Conservation (phyloP, 2,113 vertebrate species). For the Cephalopholis sonnerati region DNA sequence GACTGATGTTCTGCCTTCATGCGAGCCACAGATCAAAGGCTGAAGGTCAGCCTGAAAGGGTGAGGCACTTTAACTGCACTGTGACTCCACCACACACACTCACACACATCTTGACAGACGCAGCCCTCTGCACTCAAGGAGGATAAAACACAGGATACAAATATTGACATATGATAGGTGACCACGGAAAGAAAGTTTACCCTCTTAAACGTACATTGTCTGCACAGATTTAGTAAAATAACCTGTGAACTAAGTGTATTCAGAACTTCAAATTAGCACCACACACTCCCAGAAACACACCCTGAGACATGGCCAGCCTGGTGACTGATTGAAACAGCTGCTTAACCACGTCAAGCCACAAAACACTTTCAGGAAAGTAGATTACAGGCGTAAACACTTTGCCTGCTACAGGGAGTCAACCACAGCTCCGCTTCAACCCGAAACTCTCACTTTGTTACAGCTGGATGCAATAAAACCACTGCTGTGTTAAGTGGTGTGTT, state of each 20-base stretch:
- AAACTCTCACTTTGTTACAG: conserved; percentile 48
- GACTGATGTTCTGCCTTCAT: conserved; percentile 56
- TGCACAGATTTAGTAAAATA: neutral
- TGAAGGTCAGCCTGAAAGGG: conserved; percentile 59
- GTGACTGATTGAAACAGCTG: conserved; percentile 47
- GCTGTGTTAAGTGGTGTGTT: conserved; percentile 37
- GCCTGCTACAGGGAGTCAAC: conserved; percentile 37
- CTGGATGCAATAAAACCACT: conserved; percentile 61
- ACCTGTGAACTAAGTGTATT: neutral
- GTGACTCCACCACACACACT: conserved; percentile 36
- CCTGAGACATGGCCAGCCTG: conserved; percentile 24
- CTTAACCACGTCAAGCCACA: conserved; percentile 39
- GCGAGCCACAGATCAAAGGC: conserved; percentile 68
- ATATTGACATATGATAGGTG: conserved; percentile 17
- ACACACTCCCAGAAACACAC: conserved; percentile 30
- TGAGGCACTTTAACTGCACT: conserved; percentile 37
- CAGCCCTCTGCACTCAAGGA: neutral
- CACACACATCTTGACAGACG: conserved; percentile 25
- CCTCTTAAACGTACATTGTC: neutral
- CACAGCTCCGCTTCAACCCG: conserved; percentile 28
- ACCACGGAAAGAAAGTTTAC: neutral
- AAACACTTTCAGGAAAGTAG: conserved; percentile 63
- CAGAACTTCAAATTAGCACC: conserved; percentile 30
- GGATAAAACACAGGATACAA: conserved; percentile 30
- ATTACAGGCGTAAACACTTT: conserved; percentile 62